Evolutionary conservation across 2,888 invertebrate species (phyloP).

Genomic region (Chesias legatella): DNA sequence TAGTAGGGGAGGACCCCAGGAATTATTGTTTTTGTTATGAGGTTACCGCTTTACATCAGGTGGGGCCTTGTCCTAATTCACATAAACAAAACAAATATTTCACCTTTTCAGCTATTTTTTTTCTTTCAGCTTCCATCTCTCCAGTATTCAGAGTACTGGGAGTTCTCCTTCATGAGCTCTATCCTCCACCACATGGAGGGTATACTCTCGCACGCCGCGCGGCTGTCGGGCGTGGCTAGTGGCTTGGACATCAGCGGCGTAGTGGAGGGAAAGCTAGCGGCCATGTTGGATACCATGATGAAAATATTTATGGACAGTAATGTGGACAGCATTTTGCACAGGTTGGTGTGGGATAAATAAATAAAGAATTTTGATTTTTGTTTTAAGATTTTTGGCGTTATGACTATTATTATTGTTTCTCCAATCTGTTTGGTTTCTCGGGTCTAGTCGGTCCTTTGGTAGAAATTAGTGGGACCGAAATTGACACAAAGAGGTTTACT

Average conservation of each 20-base stretch:
- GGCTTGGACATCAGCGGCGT: conserved; percentile 56
- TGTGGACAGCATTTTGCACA: conserved; percentile 62
- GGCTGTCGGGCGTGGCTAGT: conserved; percentile 68
- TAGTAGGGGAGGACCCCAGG: too few relatives aligned
- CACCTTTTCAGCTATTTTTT: too few relatives aligned
- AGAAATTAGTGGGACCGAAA: too few relatives aligned
- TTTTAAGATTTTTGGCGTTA: not conserved
- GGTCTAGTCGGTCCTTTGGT: too few relatives aligned
- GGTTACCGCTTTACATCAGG: too few relatives aligned
- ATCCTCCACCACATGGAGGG: conserved; percentile 58
- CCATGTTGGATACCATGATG: conserved; percentile 64
- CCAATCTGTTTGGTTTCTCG: too few relatives aligned
- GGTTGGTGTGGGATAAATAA: too few relatives aligned
- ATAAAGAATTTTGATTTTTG: not conserved
- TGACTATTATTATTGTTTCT: too few relatives aligned
- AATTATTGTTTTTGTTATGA: too few relatives aligned
- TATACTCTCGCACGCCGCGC: conserved; percentile 57
- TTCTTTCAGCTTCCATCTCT: conserved; percentile 52
- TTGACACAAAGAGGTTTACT: too few relatives aligned
- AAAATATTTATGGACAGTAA: conserved; percentile 68
- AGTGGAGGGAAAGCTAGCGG: conserved; percentile 48
- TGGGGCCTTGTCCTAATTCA: too few relatives aligned
- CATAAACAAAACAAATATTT: too few relatives aligned
- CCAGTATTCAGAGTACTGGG: conserved; percentile 69
- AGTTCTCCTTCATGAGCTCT: conserved; percentile 67